Evolutionary conservation across 2,888 invertebrate species (phyloP).

Genomic region (Xylota sylvarum): DNA sequence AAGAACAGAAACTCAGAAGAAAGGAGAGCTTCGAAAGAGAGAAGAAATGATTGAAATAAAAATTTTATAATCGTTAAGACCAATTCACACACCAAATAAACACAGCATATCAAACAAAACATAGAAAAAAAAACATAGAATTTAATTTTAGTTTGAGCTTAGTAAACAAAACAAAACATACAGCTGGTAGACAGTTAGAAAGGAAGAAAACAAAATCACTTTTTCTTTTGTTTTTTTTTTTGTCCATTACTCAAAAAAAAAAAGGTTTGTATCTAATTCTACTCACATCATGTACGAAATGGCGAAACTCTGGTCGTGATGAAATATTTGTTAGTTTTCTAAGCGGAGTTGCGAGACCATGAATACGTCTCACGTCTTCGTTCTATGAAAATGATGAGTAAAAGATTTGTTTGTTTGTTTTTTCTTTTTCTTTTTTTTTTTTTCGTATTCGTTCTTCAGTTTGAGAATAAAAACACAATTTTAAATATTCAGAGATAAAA

Average conservation of each 20-base stretch:
- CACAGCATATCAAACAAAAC: conserved; percentile 48
- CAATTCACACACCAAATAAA: conserved; percentile 61
- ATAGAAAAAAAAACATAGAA: conserved; percentile 63
- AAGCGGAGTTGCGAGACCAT: conserved; percentile 85
- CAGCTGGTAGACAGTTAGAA: conserved; percentile 22
- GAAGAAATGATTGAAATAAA: conserved; percentile 26
- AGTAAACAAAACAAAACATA: conserved; percentile 17
- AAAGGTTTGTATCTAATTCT: conserved; percentile 79
- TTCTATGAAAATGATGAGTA: conserved; percentile 83
- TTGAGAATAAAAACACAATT: conserved; percentile 67
- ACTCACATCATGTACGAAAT: conserved; percentile 85
- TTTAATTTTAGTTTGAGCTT: conserved; percentile 21
- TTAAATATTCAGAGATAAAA: conserved; percentile 25
- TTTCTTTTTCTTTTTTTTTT: conserved; percentile 54
- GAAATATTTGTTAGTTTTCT: conserved; percentile 85
- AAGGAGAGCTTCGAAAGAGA: conserved; percentile 28
- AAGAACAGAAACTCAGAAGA: not conserved
- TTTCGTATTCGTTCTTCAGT: conserved; percentile 77
- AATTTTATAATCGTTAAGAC: conserved; percentile 23
- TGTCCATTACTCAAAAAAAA: conserved; percentile 11
- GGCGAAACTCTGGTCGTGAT: conserved; percentile 85
- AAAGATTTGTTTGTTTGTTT: conserved; percentile 67
- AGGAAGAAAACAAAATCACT: conserved; percentile 54
- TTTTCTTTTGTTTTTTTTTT: conserved; percentile 26
- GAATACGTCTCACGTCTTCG: conserved; percentile 85